These are phyloP conservation scores for Mythimna pallens DNA, from an alignment of 2,888 invertebrate genomes.

Conservation along the genomic window DNA sequence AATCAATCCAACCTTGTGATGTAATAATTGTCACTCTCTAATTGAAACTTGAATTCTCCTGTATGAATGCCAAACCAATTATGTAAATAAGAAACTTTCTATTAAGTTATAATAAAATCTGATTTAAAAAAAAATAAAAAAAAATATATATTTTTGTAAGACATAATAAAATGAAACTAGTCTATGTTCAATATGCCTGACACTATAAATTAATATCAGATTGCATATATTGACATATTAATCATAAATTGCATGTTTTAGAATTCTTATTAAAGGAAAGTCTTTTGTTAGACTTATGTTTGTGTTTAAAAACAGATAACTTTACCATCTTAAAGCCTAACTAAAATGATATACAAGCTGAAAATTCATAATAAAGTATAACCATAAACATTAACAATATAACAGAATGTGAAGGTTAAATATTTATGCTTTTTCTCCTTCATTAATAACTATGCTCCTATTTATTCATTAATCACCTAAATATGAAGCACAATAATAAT, in stretches of 20 bases:
- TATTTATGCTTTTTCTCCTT: neutral
- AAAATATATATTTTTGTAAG: constrained; percentile 8
- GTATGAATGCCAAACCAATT: constrained; percentile 23
- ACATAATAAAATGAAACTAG: neutral
- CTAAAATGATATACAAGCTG: neutral
- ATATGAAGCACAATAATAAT: constrained; percentile 5
- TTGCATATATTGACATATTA: constrained; percentile 4
- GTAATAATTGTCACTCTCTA: constrained; percentile 35
- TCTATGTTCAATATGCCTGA: constrained; percentile 8
- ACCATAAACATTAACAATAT: neutral
- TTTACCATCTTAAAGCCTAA: neutral
- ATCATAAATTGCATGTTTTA: neutral
- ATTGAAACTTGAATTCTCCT: constrained; percentile 2
- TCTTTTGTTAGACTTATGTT: neutral
- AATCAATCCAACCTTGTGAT: constrained; percentile 33
- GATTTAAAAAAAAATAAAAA: neutral
- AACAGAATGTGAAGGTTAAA: neutral
- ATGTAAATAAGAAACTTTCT: constrained; percentile 52
- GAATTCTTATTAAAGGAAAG: neutral
- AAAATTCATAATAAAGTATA: neutral
- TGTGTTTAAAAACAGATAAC: neutral
- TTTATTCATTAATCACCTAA: neutral
- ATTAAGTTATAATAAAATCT: constrained; percentile 10
- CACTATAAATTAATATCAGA: neutral
- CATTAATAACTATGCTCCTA: neutral